These are phyloP conservation scores for Drosophila eugracilis DNA, from an alignment of 1,140 invertebrate species.

Conservation along the genomic window DNA sequence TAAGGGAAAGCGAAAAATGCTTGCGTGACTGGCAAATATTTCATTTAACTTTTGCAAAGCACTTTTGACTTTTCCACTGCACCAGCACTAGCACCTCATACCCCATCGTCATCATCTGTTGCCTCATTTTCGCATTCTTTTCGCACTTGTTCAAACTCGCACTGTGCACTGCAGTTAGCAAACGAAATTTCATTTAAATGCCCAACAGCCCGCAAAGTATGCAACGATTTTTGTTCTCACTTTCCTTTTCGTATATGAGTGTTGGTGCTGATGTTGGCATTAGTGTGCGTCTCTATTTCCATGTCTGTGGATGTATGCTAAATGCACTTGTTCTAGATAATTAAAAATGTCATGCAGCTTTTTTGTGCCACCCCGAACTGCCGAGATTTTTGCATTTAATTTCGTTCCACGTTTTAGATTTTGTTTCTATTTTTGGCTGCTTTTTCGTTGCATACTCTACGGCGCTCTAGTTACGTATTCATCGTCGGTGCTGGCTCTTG, in stretches of 20 bases:
- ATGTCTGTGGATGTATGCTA: constrained; percentile 47
- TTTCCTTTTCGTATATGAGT: constrained; percentile 10
- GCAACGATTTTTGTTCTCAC: constrained; percentile 56
- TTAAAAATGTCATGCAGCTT: constrained; percentile 71
- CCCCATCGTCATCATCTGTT: constrained; percentile 11
- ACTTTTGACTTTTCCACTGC: constrained; percentile 19
- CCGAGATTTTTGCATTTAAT: constrained; percentile 49
- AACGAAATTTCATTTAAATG: constrained; percentile 70
- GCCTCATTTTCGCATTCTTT: constrained; percentile 45
- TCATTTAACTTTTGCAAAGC: constrained; percentile 45
- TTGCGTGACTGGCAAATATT: constrained; percentile 56
- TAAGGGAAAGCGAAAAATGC: constrained; percentile 34
- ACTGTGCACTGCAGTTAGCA: constrained; percentile 46
- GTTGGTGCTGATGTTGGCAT: too few species aligned
- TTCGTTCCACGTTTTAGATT: constrained; percentile 30
- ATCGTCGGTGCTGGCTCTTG: constrained; percentile 18
- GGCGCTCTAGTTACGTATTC: constrained; percentile 43
- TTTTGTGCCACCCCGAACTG: constrained; percentile 1
- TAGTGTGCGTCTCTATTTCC: constrained; percentile 11
- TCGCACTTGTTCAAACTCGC: too few species aligned
- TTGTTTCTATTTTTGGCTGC: constrained; percentile 12
- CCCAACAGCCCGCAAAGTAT: constrained; percentile 65
- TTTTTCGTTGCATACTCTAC: constrained; percentile 16
- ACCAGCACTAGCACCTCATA: too few species aligned
- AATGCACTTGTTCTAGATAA: constrained; percentile 77